Percentiles rank a stretch among this genome's conserved stretches.
Evolutionary conservation across 2,113 vertebrate genomes (phyloP).

Genomic region (Potamarius usumacintae): DNA sequence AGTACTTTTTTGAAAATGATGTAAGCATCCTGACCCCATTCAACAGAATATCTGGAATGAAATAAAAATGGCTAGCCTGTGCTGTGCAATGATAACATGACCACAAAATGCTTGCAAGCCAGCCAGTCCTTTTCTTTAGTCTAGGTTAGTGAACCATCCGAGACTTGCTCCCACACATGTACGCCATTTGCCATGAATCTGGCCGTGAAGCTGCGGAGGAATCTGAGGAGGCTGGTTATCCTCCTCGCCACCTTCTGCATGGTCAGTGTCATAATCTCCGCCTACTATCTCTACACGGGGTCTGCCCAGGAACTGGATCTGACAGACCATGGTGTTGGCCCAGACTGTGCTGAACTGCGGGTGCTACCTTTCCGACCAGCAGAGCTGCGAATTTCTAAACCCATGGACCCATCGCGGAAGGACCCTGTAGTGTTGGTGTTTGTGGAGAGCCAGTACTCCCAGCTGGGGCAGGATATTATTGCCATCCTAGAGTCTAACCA

Average conservation of each 20-base stretch:
- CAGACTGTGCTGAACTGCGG: conserved; percentile 79
- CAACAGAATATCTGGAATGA: background rate
- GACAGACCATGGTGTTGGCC: conserved; percentile 74
- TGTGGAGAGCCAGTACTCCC: conserved; percentile 96
- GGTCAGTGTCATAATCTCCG: conserved; percentile 87
- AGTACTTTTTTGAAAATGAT: conserved; percentile 3
- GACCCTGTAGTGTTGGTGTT: conserved; percentile 87
- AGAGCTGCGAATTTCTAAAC: conserved; percentile 80
- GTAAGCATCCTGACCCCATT: background rate
- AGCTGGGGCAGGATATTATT: conserved; percentile 94
- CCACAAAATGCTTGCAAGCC: conserved; percentile 55
- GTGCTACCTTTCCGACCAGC: conserved; percentile 79
- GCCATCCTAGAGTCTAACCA: conserved; percentile 92
- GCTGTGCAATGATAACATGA: conserved; percentile 98
- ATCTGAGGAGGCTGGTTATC: conserved; percentile 85
- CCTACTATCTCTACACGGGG: conserved; percentile 90
- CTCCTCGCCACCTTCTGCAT: conserved; percentile 89
- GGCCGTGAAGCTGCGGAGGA: conserved; percentile 84
- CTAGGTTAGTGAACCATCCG: conserved; percentile 61
- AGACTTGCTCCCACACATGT: conserved; percentile 47
- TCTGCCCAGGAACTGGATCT: conserved; percentile 87
- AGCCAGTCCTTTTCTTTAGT: conserved; percentile 54
- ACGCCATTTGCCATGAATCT: conserved; percentile 82
- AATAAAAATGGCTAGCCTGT: conserved; percentile 63
- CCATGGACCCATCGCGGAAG: conserved; percentile 82